phyloP scores from a whole-genome alignment of 2,888 invertebrate genomes.

The Ophion slaviceki region DNA sequence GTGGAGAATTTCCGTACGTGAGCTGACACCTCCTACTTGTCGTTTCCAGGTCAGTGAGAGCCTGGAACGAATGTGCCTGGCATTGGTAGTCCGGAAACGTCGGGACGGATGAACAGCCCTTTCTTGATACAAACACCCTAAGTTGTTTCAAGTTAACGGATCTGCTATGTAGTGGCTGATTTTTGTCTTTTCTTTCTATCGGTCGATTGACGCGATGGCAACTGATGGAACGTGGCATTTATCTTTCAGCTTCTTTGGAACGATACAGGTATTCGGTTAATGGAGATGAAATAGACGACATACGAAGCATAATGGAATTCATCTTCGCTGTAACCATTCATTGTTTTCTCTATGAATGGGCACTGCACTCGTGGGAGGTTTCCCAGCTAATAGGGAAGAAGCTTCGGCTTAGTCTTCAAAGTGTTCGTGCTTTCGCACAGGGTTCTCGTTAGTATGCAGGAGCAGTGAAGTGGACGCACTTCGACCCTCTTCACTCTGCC shows the following conservation, averaged over 20 bases:
- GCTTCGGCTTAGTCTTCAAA: background rate
- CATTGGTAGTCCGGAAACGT: conserved; percentile 42
- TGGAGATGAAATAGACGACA: background rate
- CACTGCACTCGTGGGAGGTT: conserved; percentile 1
- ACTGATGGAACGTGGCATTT: background rate
- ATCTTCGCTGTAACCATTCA: background rate
- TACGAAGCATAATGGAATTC: background rate
- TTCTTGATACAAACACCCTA: background rate
- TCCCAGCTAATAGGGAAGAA: background rate
- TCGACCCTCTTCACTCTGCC: conserved; percentile 9
- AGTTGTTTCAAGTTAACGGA: background rate
- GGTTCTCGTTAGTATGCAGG: background rate
- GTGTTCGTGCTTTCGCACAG: background rate
- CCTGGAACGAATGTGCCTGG: conserved; percentile 5
- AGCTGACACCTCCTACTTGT: conserved; percentile 30
- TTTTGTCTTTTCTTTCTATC: background rate
- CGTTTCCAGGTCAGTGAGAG: conserved; percentile 51
- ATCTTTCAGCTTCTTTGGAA: background rate
- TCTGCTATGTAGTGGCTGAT: background rate
- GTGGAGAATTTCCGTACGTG: conserved; percentile 19
- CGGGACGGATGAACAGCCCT: background rate
- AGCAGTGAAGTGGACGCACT: conserved; percentile 34
- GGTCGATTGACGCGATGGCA: background rate
- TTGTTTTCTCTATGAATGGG: background rate
- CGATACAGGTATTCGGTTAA: background rate